These are phyloP conservation scores for Ceratosolen fusciceps DNA, from an alignment of 1,140 invertebrate genomes.

Conservation along the genomic window DNA sequence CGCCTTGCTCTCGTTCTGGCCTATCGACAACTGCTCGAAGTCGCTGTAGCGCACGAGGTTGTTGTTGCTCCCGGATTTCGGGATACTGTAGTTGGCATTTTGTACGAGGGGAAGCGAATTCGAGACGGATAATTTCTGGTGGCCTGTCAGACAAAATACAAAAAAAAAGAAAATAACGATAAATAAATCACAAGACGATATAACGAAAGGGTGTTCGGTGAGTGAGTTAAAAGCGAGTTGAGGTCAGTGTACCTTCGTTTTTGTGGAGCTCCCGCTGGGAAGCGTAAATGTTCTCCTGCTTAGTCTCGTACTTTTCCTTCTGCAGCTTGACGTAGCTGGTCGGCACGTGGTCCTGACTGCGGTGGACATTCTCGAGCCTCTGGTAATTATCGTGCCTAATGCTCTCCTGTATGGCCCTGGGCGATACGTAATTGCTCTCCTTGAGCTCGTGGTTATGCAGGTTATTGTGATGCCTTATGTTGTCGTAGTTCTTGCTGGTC, in stretches of 20 bases:
- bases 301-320: conserved; percentile 67
- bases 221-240: too few relatives aligned
- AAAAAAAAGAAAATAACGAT: too few relatives aligned
- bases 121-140: conserved; percentile 62
- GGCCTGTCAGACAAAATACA: conserved; percentile 37
- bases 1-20: conserved; percentile 57
- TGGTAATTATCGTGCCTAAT: conserved; percentile 64
- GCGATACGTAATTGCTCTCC: conserved; percentile 65
- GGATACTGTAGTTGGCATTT: conserved; percentile 61
- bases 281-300: conserved; percentile 65
- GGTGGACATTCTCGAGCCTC: conserved; percentile 61
- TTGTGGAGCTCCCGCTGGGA: conserved; percentile 65
- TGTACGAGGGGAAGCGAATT: conserved; percentile 61
- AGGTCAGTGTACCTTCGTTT: conserved; percentile 58
- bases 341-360: conserved; percentile 56
- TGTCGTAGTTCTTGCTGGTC: conserved; percentile 57
- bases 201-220: too few relatives aligned
- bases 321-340: conserved; percentile 66
- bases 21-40: conserved; percentile 57
- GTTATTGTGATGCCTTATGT: conserved; percentile 59
- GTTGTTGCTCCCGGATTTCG: conserved; percentile 63
- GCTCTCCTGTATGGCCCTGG: conserved; percentile 62
- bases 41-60: conserved; percentile 62
- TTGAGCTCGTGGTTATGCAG: conserved; percentile 64
- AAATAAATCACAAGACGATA: too few relatives aligned